Evolutionary conservation across 1,140 invertebrate genomes (phyloP).

Genomic region (Callitettix versicolor): DNA sequence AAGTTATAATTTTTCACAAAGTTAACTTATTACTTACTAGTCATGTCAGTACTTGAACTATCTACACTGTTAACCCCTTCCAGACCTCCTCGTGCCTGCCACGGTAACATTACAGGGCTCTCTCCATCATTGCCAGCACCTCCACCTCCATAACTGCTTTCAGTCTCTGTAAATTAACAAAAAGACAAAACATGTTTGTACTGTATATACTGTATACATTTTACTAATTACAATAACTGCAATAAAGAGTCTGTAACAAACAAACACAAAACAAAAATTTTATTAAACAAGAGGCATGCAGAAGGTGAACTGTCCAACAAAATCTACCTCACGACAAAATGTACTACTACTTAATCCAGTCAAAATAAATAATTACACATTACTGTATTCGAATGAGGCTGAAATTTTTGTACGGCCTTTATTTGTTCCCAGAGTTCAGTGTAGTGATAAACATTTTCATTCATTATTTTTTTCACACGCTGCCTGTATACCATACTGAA

Average conservation of each 20-base stretch:
- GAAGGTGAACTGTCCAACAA: too few species aligned
- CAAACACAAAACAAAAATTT: background rate
- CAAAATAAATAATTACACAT: too few species aligned
- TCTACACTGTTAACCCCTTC: conserved; percentile 23
- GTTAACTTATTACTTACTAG: conserved; percentile 23
- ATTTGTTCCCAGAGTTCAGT: too few species aligned
- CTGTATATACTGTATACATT: background rate
- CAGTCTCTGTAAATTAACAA: conserved; percentile 25
- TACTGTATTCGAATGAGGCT: too few species aligned
- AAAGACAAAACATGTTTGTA: background rate
- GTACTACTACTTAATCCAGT: too few species aligned
- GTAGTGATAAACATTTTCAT: too few species aligned
- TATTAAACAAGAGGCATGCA: too few species aligned
- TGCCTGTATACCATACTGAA: too few species aligned
- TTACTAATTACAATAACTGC: background rate
- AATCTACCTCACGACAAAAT: too few species aligned
- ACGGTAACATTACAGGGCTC: conserved; percentile 25
- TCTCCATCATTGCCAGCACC: conserved; percentile 22
- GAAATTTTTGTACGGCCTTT: too few species aligned
- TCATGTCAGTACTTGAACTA: conserved; percentile 24
- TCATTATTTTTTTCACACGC: too few species aligned
- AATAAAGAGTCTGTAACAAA: background rate
- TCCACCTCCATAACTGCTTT: conserved; percentile 28
- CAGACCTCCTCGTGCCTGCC: conserved; percentile 23
- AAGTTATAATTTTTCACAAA: too few species aligned